Conservation (phyloP, 37 sponge, comb jelly and placozoan genomes). For the Bolinopsis microptera region DNA sequence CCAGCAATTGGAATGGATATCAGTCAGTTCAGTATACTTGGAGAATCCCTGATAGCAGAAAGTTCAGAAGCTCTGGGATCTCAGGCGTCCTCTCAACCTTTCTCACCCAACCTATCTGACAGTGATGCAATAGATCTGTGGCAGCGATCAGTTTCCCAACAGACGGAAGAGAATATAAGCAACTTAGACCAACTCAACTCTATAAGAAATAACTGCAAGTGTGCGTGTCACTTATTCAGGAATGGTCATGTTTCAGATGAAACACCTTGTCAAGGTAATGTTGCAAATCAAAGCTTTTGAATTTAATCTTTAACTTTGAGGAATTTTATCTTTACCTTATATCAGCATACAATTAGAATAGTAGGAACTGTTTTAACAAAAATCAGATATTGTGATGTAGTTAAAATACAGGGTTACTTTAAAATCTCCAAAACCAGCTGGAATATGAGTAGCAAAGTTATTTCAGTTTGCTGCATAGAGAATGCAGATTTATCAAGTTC, state of each 20-base stretch:
- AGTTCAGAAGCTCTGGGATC: not conserved
- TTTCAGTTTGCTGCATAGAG: constrained; percentile 33
- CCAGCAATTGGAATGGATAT: constrained; percentile 42
- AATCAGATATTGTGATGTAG: no score
- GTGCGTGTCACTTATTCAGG: constrained; percentile 27
- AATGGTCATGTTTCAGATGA: constrained; percentile 52
- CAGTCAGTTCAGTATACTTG: constrained; percentile 40
- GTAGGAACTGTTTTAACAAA: no score
- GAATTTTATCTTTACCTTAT: not conserved
- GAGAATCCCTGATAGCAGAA: constrained; percentile 5
- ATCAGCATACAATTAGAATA: no score
- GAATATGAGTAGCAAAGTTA: not conserved
- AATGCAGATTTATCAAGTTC: constrained; percentile 4
- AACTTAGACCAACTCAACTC: not conserved
- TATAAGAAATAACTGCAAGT: not conserved
- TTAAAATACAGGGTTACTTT: no score
- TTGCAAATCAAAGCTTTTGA: not conserved
- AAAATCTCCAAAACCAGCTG: not conserved
- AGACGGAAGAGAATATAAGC: not conserved
- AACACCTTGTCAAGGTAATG: constrained; percentile 46
- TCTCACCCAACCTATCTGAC: constrained; percentile 1
- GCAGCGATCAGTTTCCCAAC: constrained; percentile 26
- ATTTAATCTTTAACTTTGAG: not conserved
- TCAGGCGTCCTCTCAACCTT: constrained; percentile 8
- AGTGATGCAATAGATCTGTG: not conserved